Percentiles rank a stretch among this genome's conserved stretches.
Evolutionary conservation across 1,140 invertebrate genomes (phyloP).

Genomic region (Zaprionus davidi): DNA sequence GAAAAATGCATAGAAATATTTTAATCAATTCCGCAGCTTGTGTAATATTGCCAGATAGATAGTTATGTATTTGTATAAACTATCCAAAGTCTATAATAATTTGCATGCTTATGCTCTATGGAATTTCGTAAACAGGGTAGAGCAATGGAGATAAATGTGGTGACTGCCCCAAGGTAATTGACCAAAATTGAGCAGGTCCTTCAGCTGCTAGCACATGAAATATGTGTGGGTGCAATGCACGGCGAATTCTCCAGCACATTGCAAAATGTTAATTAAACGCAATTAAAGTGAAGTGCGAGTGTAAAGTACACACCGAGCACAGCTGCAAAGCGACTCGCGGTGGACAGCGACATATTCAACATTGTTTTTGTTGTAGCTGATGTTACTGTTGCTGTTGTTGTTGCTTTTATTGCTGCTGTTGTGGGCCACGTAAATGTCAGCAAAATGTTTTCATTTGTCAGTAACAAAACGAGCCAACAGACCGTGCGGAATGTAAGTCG

Average conservation of each 20-base stretch:
- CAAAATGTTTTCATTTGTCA: conserved; percentile 81
- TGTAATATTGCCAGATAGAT: too few species aligned
- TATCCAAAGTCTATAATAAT: not conserved
- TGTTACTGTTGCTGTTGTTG: conserved; percentile 10
- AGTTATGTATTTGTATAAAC: too few species aligned
- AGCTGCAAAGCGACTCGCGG: conserved; percentile 31
- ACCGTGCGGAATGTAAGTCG: conserved; percentile 55
- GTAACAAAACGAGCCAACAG: conserved; percentile 65
- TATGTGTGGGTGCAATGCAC: conserved; percentile 29
- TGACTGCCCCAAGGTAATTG: conserved; percentile 36
- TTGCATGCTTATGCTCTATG: not conserved
- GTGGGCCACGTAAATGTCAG: conserved; percentile 67
- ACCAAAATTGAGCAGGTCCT: conserved; percentile 2
- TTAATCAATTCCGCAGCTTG: too few species aligned
- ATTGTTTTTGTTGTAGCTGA: conserved; percentile 17
- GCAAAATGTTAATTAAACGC: conserved; percentile 76
- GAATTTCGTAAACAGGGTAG: not conserved
- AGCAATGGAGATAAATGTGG: conserved; percentile 45
- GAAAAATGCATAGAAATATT: too few species aligned
- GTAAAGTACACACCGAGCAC: conserved; percentile 15
- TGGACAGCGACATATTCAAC: conserved; percentile 26
- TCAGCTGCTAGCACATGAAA: conserved; percentile 44
- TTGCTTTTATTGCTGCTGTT: conserved; percentile 37
- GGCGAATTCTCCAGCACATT: conserved; percentile 44
- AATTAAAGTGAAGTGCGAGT: conserved; percentile 50